Base-by-base conservation (phyloP, 2,797 vertebrate genomes). In the Hozukius guyotensis region DNA sequence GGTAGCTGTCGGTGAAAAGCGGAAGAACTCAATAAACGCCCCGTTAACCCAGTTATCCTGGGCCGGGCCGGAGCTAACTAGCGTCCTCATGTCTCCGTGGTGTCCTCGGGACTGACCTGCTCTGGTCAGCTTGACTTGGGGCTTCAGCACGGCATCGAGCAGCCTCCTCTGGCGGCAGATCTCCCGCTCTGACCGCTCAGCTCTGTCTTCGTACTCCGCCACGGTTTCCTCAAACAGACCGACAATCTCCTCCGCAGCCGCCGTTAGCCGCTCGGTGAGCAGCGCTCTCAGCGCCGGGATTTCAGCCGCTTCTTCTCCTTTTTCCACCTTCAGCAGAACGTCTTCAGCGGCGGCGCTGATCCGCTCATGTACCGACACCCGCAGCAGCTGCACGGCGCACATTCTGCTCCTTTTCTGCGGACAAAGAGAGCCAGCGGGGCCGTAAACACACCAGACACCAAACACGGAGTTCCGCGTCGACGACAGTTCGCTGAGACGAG, bases 251-350 rank as follows among this genome's bases (percentile, higher is more conserved):
- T 87, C 89, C 1, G 80, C 87, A 2, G 87, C 89, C 74, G 71
- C 89, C 22, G 83, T 46, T 0, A 90, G 83, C 73, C 87, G 84
- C 80, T 88, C 83, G 53, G 81, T 87, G 68, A 92, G 83, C 75
- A 86, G 79, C 61, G 82, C 80, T 52, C 84, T 81, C 72, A 87
- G 25, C 56, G 61, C 7, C 14, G 83, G 72, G 46, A 75, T 4
- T 20, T 52, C 64, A 0, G 53, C 70, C 71, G 78, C 12, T 27
- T 64, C 70, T 69, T 62, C 60, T 9, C 29, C 78, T 22, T 73
- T 56, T n/a, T 81, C 75, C 83, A 89, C 10, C 75, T 14, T 85
- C 81, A 83, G 88, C 59, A 87, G 22, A 1, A 91, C 59, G 56
- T 87, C 86, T 32, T 84, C 77, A 0, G 84, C 83, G 55, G 87